Conservation (phyloP, 2,888 invertebrate species). For the Plagodis dolabraria region DNA sequence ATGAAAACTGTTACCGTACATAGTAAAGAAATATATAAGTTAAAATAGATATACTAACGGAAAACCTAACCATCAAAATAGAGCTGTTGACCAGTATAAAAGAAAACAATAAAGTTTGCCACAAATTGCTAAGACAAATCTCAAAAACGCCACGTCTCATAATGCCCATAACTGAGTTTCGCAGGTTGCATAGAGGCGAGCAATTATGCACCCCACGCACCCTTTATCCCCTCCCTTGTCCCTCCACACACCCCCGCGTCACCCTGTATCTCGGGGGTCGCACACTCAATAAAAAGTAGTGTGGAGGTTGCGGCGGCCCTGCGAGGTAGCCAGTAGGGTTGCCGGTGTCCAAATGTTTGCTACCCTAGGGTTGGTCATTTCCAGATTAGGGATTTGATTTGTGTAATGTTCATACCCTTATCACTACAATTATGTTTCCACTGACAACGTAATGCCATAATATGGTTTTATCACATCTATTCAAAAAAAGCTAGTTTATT, state of each 20-base stretch:
- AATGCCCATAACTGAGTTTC: constrained; percentile 64
- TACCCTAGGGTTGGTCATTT: constrained; percentile 4
- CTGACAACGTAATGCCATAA: too few relatives aligned
- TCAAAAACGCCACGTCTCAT: constrained; percentile 25
- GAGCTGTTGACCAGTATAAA: too few relatives aligned
- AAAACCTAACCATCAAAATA: too few relatives aligned
- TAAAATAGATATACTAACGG: too few relatives aligned
- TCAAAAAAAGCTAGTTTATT: too few relatives aligned
- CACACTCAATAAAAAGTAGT: constrained; percentile 64
- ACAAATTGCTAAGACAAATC: too few relatives aligned
- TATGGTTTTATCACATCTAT: too few relatives aligned
- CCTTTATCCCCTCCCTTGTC: constrained; percentile 24
- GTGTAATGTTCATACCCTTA: too few relatives aligned
- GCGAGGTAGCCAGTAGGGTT: constrained; percentile 45
- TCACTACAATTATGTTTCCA: too few relatives aligned
- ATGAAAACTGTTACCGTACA: too few relatives aligned
- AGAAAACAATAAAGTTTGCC: too few relatives aligned
- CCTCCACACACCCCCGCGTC: constrained; percentile 9
- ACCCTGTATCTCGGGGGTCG: constrained; percentile 33
- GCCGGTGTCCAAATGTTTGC: constrained; percentile 30
- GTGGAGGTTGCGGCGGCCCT: constrained; percentile 55
- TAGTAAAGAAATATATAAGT: too few relatives aligned
- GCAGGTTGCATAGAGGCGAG: constrained; percentile 55
- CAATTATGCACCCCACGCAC: constrained; percentile 64
- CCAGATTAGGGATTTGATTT: constrained; percentile 5